A percentile compares a stretch with the other conserved stretches of the same genome.
phyloP scores from a whole-genome alignment of 2,888 invertebrate genomes.

The Ophonus ardosiacus region DNA sequence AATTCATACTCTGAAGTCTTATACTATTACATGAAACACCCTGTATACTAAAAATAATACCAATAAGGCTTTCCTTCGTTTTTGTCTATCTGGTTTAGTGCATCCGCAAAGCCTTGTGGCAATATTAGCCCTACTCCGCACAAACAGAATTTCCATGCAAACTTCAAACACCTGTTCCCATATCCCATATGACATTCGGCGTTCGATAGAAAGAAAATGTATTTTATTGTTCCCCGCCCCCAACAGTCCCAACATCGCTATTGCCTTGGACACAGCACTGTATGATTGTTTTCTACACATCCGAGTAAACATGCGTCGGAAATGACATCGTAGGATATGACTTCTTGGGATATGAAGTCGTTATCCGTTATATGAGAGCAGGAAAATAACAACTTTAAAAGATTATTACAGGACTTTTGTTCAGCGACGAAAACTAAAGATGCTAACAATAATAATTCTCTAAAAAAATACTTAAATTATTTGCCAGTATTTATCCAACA shows the following conservation, averaged over 20 bases:
- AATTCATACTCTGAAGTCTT: too few species aligned
- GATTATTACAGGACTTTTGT: too few species aligned
- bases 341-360: not conserved
- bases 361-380: not conserved
- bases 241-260: not conserved
- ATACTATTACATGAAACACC: too few species aligned
- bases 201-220: not conserved
- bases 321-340: too few species aligned
- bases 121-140: not conserved
- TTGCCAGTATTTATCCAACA: too few species aligned
- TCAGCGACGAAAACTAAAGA: too few species aligned
- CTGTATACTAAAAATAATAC: too few species aligned
- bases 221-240: not conserved
- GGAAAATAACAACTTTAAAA: not conserved
- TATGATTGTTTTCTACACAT: not conserved
- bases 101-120: not conserved
- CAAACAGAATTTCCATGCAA: not conserved
- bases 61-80: too few species aligned
- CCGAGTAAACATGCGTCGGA: not conserved
- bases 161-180: not conserved
- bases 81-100: not conserved
- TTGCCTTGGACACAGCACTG: not conserved
- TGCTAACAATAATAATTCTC: too few species aligned
- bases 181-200: not conserved
- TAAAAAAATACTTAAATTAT: too few species aligned